Percentiles rank a stretch among this genome's conserved stretches.
Evolutionary conservation across 2,113 vertebrate genomes (phyloP).

Genomic region (Tautogolabrus adspersus): DNA sequence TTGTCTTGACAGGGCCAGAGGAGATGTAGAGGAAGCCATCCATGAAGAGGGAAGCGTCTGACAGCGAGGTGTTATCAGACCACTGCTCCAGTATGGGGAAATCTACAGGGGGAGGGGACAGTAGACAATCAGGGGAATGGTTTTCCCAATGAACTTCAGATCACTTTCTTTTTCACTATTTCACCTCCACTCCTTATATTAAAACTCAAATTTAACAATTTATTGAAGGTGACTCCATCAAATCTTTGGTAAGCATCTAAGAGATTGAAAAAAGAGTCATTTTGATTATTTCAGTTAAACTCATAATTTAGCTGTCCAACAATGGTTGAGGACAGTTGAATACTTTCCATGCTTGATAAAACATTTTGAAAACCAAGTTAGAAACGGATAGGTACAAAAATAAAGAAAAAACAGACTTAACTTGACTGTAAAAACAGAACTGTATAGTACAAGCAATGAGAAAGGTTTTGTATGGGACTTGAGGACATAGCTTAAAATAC

Average conservation of each 20-base stretch:
- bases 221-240: not conserved
- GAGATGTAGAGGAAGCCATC: constrained; percentile 93
- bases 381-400: too few relatives aligned
- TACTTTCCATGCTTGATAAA: too few relatives aligned
- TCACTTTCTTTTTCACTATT: too few relatives aligned
- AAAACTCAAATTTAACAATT: not conserved
- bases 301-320: too few relatives aligned
- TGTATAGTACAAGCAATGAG: too few relatives aligned
- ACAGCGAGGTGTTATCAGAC: constrained; percentile 80
- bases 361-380: too few relatives aligned
- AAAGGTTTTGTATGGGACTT: too few relatives aligned
- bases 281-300: too few relatives aligned
- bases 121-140: constrained; percentile 20
- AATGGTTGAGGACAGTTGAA: too few relatives aligned
- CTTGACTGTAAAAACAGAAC: too few relatives aligned
- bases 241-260: not conserved
- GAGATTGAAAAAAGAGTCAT: not conserved
- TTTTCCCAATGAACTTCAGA: not conserved
- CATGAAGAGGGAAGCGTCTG: constrained; percentile 86
- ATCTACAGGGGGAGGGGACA: constrained; percentile 76
- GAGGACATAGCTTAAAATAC: too few relatives aligned
- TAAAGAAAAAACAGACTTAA: too few relatives aligned
- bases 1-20: constrained; percentile 79
- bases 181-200: not conserved
- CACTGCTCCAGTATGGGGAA: constrained; percentile 87